Evolutionary conservation across 2,888 invertebrate species (phyloP).

Genomic region (Hydrotaea cyrtoneurina): DNA sequence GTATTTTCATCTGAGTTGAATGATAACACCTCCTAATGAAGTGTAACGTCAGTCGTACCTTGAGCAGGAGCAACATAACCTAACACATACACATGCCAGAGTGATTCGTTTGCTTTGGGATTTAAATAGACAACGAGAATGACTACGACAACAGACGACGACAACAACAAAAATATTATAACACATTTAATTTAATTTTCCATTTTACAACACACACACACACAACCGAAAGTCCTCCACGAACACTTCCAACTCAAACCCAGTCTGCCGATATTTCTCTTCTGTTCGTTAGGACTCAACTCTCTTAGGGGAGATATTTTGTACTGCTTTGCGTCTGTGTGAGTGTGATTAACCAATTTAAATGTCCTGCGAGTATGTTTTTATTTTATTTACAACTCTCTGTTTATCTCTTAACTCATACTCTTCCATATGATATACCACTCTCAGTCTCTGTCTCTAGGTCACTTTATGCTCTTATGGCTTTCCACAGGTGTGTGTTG

Average conservation of each 20-base stretch:
- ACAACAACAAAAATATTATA: slow-evolving; percentile 16
- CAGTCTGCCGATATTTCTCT: slow-evolving; percentile 5
- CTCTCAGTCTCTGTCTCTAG: background rate
- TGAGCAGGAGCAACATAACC: background rate
- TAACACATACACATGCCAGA: background rate
- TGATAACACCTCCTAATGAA: slow-evolving; percentile 59
- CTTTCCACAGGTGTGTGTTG: slow-evolving; percentile 4
- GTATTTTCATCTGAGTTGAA: slow-evolving; percentile 31
- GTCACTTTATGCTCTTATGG: background rate
- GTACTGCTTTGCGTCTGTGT: background rate
- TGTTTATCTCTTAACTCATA: slow-evolving; percentile 6
- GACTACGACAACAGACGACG: slow-evolving; percentile 13
- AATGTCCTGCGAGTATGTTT: slow-evolving; percentile 28
- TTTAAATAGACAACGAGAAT: slow-evolving; percentile 24
- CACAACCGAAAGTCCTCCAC: background rate
- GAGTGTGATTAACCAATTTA: slow-evolving; percentile 29
- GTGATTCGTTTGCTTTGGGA: slow-evolving; percentile 10
- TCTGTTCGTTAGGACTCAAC: background rate
- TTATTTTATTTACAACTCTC: slow-evolving; percentile 36
- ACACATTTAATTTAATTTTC: slow-evolving; percentile 40
- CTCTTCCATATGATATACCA: background rate
- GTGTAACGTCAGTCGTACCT: slow-evolving; percentile 28
- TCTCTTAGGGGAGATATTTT: slow-evolving; percentile 14
- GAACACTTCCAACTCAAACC: background rate
- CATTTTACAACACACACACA: slow-evolving; percentile 15